Base-by-base conservation (phyloP, 2,113 vertebrate genomes). In the Gadus macrocephalus region DNA sequence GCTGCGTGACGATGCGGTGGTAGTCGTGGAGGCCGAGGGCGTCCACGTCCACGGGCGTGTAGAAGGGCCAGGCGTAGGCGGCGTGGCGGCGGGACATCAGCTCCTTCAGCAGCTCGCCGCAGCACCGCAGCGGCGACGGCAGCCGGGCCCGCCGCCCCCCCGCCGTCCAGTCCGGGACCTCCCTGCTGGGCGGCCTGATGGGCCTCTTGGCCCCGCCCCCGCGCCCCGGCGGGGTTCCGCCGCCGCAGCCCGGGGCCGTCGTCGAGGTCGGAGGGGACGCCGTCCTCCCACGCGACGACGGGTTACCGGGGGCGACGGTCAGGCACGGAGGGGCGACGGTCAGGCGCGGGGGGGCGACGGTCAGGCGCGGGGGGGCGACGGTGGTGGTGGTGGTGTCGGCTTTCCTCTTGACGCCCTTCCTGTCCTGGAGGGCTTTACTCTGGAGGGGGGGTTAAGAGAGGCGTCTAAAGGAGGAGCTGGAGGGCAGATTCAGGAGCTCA, bases 41-140 rank as follows among this genome's bases (percentile, higher is more conserved):
- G 60, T 84, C 83, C 0, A 71, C 76, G 61, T 94, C 93, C 20
- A 89, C 88, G 2, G 95, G 90, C 15, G 90, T 90, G 56, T 96
- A 94, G 86, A 97, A 96, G 19, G 96, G 95, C 95, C 95, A 95
- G 0, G 93, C 93, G 17, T 95, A 95, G 0, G 88, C 75, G 1
- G 85, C 89, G 76, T 98, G 96, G 70, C 94, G 95, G 86, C 95
- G 94, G 16, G 95, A 89, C 59, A 95, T 84, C 93, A 98, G 86
- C 89, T 97, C 95, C 89, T 92, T 92, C 66, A 98, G 88, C 78
- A 98, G 93, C 53, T 83, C 88, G 28, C 83, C 89, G 76, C 96
- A 98, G 64, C 88, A 70, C 63, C 84, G 85, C 31, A 98, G 88
- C 69, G 93, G 90, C 74, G 94, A 87, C 0, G 91, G 84, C 68